Percentiles rank a stretch among this genome's conserved stretches.
Evolutionary conservation across 2,888 invertebrate genomes (phyloP).

Genomic region (Leptopilina syphax): DNA sequence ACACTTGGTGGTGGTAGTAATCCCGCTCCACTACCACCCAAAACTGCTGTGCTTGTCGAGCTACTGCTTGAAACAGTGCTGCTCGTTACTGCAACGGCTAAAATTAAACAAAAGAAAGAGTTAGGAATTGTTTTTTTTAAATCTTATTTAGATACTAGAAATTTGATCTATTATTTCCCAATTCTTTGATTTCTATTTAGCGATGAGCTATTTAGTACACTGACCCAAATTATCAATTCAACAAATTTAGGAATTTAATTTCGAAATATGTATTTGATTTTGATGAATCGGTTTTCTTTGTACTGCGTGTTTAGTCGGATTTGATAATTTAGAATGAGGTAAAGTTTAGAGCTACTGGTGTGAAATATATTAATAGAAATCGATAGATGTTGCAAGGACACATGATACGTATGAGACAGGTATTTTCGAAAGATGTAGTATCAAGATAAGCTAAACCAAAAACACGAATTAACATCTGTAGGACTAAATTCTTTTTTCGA

Average conservation of each 20-base stretch:
- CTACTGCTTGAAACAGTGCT: slow-evolving; percentile 76
- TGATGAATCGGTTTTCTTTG: too few relatives aligned
- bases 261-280: too few relatives aligned
- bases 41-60: slow-evolving; percentile 72
- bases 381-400: slow-evolving; percentile 33
- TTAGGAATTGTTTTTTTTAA: not conserved
- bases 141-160: not conserved
- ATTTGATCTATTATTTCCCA: not conserved
- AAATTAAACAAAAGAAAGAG: slow-evolving; percentile 16
- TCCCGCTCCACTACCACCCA: slow-evolving; percentile 68
- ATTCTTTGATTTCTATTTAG: too few relatives aligned
- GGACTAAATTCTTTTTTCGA: not conserved
- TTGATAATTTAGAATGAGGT: not conserved
- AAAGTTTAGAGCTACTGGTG: not conserved
- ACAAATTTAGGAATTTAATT: too few relatives aligned
- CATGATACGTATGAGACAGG: slow-evolving; percentile 12
- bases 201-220: too few relatives aligned
- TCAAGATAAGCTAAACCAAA: slow-evolving; percentile 21
- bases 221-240: too few relatives aligned
- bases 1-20: slow-evolving; percentile 76
- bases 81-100: slow-evolving; percentile 79
- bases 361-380: slow-evolving; percentile 5
- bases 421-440: slow-evolving; percentile 30
- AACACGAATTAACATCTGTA: slow-evolving; percentile 28
- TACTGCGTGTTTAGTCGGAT: not conserved